Base-by-base conservation (phyloP, 2,888 invertebrate genomes). In the Oscheius sp. region DNA sequence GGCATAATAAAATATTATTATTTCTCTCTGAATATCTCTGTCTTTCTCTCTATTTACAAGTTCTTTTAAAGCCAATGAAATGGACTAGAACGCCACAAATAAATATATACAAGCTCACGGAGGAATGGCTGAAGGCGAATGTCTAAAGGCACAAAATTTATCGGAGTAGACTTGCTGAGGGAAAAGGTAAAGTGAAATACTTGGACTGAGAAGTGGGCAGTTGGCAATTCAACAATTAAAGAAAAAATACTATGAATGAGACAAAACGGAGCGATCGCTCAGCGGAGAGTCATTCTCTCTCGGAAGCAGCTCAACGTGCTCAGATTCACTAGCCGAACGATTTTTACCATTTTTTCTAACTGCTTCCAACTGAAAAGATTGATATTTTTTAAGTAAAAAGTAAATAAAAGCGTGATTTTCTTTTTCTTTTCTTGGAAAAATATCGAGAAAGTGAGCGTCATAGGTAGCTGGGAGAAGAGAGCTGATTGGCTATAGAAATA, bases 271-370 rank as follows among this genome's bases (percentile, higher is more conserved):
- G 12, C 67, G 57, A 23, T 57, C 67, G 12, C 58, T 42, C 37
- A 58, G 27, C 15, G 67, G 67, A 33, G 67, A 67, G 55, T 34
- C 50, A 17, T 37, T 31, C 25, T 37, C 34, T 1, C 58, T 57
- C 20, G 67, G 67, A 8, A 67, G 33, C 6, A 67, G 58, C 39
- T 67, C 67, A 6, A 58, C 33, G 20, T 67, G 57, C 31, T 67
- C 67, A 3, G 42, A 42, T 25, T 67, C 67, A 20, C 67, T 67
- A 39, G 58, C 39, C 6, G 42, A 29, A 5, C 67, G 39, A 12
- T 29, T 45, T 17, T 67, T 67, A 6, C 67, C 58, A 23, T 67
- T 67, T 34, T 55, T 34, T 8, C 58, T 45, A 20, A 48, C 50
- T 8, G 33, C 67, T 6, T 58, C 52, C 31, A 67, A 10, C 67